Conservation (phyloP, 2,888 invertebrate genomes). For the Ormyrus nitidulus region DNA sequence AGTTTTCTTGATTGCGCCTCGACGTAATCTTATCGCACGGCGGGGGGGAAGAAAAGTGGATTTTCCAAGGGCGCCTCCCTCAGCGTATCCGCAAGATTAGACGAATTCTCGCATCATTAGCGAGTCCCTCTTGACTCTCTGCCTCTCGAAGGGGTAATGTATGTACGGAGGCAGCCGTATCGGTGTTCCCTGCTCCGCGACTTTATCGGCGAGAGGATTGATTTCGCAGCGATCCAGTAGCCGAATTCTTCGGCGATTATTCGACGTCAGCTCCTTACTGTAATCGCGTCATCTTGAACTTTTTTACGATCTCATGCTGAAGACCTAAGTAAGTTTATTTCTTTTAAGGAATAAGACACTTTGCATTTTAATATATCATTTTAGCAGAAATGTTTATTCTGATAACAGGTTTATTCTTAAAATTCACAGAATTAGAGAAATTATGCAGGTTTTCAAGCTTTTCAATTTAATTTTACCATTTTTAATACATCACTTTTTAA, state of each 20-base stretch:
- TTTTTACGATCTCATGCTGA: not conserved
- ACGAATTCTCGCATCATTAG: conserved; percentile 25
- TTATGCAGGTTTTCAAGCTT: too few species aligned
- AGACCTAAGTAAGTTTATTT: too few species aligned
- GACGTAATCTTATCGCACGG: conserved; percentile 29
- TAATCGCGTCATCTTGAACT: not conserved
- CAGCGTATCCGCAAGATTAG: conserved; percentile 19
- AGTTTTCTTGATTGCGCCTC: conserved; percentile 8
- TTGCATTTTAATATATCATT: too few species aligned
- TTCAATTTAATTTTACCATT: too few species aligned
- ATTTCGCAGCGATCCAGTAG: conserved; percentile 4
- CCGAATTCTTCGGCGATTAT: not conserved
- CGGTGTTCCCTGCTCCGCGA: too few species aligned
- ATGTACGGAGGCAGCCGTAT: too few species aligned
- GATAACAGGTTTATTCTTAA: too few species aligned
- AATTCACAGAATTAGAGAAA: too few species aligned
- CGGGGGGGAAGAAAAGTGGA: not conserved
- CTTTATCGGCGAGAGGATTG: not conserved
- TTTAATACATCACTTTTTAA: too few species aligned
- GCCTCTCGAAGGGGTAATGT: not conserved
- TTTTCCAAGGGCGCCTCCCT: not conserved
- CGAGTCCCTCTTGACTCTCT: not conserved
- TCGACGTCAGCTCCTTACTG: not conserved
- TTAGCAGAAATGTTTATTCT: too few species aligned
- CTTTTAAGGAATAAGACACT: too few species aligned